Percentiles rank a stretch among this genome's conserved stretches.
Conservation (phyloP, 2,888 invertebrate genomes). For the Neria commutata region DNA sequence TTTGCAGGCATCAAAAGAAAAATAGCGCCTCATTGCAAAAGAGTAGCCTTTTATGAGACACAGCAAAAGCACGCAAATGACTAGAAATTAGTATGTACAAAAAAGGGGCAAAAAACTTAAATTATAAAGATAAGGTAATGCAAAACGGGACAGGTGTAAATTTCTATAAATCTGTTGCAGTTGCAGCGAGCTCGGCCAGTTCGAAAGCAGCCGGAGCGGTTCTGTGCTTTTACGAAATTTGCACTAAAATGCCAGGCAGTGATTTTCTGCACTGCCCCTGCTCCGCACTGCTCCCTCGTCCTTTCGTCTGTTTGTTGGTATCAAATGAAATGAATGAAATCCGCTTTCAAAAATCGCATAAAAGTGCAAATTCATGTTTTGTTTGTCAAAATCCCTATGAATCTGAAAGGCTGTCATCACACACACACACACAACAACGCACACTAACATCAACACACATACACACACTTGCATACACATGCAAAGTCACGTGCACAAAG, state of each 20-base stretch:
- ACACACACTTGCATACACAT: not conserved
- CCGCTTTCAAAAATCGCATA: conserved; percentile 49
- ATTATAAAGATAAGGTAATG: too few relatives aligned
- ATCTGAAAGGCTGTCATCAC: conserved; percentile 42
- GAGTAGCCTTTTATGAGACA: not conserved
- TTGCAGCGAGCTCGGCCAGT: too few relatives aligned
- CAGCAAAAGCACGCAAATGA: not conserved
- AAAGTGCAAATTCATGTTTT: conserved; percentile 60
- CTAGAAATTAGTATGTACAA: not conserved
- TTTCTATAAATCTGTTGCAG: too few relatives aligned
- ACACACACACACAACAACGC: not conserved
- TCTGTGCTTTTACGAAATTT: too few relatives aligned
- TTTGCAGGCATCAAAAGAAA: conserved; percentile 4
- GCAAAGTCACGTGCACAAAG: not conserved
- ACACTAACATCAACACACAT: not conserved
- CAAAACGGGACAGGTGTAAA: too few relatives aligned
- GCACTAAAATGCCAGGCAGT: too few relatives aligned
- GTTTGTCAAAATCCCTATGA: conserved; percentile 51
- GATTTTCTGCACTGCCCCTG: too few relatives aligned
- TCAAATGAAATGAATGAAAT: conserved; percentile 39
- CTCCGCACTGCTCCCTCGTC: too few relatives aligned
- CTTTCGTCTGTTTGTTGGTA: conserved; percentile 11
- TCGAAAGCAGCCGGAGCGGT: too few relatives aligned
- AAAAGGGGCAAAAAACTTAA: too few relatives aligned
- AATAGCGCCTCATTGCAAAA: not conserved